Evolutionary conservation across 2,113 vertebrate species (phyloP).

Genomic region (Antechinus flavipes): DNA sequence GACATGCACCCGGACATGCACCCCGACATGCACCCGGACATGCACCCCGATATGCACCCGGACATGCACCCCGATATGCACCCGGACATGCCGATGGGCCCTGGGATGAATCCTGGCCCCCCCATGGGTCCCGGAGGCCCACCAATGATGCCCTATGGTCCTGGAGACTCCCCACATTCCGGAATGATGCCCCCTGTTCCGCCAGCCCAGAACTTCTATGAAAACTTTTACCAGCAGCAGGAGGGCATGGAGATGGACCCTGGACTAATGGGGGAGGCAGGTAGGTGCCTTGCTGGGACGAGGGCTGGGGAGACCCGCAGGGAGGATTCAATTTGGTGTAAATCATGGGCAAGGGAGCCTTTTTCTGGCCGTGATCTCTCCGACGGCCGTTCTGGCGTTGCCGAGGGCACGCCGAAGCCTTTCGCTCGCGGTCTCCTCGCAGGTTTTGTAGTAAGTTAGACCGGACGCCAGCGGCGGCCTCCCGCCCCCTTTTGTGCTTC

Average conservation of each 20-base stretch:
- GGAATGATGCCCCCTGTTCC: conserved; percentile 88
- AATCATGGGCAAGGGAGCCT: background rate
- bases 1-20: conserved; percentile 87
- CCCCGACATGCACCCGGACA: conserved; percentile 87
- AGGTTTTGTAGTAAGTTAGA: background rate
- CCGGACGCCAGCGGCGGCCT: rapidly evolving
- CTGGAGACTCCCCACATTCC: conserved; percentile 87
- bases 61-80: conserved; percentile 89
- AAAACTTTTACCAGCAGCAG: conserved; percentile 91
- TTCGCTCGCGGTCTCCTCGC: background rate
- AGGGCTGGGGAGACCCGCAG: rapidly evolving
- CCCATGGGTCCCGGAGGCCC: conserved; percentile 82
- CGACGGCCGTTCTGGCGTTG: too few species aligned
- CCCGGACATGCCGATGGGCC: conserved; percentile 85
- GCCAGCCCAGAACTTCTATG: conserved; percentile 89
- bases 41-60: conserved; percentile 85
- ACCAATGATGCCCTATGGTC: conserved; percentile 90
- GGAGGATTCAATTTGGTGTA: background rate
- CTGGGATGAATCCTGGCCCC: conserved; percentile 82
- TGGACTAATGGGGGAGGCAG: conserved; percentile 78
- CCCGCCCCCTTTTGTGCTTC: background rate
- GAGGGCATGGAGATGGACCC: conserved; percentile 89
- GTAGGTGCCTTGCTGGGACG: conserved; percentile 34
- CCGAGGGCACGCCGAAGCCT: background rate
- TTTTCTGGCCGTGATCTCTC: background rate